Percentiles rank a stretch among this genome's conserved stretches.
Evolutionary conservation across 2,113 vertebrate species (phyloP).

Genomic region (Onychorhynchus coronatus): DNA sequence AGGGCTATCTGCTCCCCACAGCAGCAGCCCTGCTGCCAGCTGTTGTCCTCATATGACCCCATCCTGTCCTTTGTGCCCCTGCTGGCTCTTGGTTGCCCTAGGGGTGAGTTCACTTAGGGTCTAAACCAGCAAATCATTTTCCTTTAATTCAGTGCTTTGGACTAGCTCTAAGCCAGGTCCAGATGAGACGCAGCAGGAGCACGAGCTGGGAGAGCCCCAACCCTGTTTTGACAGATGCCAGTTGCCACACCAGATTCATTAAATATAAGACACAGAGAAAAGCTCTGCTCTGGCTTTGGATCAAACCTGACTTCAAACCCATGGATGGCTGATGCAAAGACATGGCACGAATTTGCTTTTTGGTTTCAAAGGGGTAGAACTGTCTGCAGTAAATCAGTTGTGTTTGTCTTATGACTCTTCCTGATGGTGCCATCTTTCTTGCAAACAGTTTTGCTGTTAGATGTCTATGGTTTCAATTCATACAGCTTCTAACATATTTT

Average conservation of each 20-base stretch:
- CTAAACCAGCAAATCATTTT: not conserved
- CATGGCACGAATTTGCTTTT: accelerated
- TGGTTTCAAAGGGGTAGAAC: not conserved
- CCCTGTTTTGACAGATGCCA: not conserved
- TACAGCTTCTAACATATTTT: not conserved
- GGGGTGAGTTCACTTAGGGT: not conserved
- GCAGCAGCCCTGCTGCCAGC: not conserved
- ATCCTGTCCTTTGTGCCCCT: not conserved
- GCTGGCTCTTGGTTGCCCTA: not conserved
- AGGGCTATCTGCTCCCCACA: not conserved
- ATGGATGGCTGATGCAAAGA: not conserved
- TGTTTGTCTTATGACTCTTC: not conserved
- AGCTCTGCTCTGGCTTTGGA: not conserved
- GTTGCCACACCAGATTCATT: not conserved
- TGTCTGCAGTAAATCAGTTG: not conserved
- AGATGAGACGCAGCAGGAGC: not conserved
- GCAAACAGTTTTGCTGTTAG: not conserved
- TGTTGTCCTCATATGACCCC: not conserved
- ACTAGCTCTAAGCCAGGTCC: not conserved
- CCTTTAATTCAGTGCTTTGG: not conserved
- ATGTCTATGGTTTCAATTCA: not conserved
- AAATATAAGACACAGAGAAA: accelerated
- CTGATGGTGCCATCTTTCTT: not conserved
- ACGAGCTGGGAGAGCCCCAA: not conserved
- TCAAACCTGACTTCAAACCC: not conserved